Conservation (phyloP, 2,888 invertebrate genomes). For the Xylophagus ater region DNA sequence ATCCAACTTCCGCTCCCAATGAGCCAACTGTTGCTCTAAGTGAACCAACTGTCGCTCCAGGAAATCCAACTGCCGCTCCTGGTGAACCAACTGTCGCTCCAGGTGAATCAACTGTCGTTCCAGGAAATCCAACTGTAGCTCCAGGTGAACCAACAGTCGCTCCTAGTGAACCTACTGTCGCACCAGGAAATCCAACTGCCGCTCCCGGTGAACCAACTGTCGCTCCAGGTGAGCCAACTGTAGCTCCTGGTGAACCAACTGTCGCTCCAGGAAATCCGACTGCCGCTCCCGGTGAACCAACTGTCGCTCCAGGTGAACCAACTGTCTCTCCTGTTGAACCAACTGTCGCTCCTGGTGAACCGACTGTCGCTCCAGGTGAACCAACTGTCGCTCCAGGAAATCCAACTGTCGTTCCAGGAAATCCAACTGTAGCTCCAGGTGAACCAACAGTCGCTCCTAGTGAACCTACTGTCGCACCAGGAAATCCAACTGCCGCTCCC, state of each 20-base stretch:
- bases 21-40: not conserved
- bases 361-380: not conserved
- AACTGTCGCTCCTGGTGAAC: too few species aligned
- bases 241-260: too few species aligned
- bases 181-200: not conserved
- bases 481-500: too few species aligned
- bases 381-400: not conserved
- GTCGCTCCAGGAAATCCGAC: too few species aligned
- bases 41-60: not conserved
- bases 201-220: slow-evolving; percentile 9
- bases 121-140: not conserved
- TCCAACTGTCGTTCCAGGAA: slow-evolving; percentile 1
- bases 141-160: not conserved
- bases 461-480: too few species aligned
- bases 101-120: not conserved
- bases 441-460: too few species aligned
- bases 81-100: slow-evolving; percentile 7
- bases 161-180: not conserved
- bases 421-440: not conserved
- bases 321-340: too few species aligned
- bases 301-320: too few species aligned
- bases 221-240: too few species aligned
- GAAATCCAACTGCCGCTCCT: not conserved
- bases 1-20: not conserved
- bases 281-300: not conserved